A percentile compares a stretch with the other conserved stretches of the same genome.
phyloP scores from a whole-genome alignment of 2,888 invertebrate species.

The Globia sparganii region DNA sequence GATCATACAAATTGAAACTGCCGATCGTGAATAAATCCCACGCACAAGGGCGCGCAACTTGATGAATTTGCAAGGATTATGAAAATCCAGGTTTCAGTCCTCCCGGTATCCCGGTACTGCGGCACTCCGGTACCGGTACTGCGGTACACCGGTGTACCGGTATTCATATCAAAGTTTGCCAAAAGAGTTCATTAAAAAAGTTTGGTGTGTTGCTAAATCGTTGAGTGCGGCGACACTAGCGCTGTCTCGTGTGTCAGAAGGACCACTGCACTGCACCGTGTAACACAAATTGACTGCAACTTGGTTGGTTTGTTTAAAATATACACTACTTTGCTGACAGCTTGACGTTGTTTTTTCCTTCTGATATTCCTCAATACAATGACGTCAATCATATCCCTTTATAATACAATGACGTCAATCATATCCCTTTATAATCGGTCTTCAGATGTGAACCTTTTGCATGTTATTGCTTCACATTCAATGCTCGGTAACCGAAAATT shows the following conservation, averaged over 20 bases:
- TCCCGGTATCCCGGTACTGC: conserved; percentile 2
- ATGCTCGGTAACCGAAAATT: conserved; percentile 57
- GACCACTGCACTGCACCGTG: not conserved
- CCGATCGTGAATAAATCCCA: conserved; percentile 56
- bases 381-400: not conserved
- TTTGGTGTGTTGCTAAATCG: conserved; percentile 56
- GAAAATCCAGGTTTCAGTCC: conserved; percentile 55
- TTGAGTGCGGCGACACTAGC: conserved; percentile 13
- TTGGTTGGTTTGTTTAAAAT: not conserved
- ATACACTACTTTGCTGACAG: not conserved
- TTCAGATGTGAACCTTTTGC: conserved; percentile 30
- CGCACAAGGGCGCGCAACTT: conserved; percentile 49
- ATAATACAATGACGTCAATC: not conserved
- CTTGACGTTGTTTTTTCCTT: too few relatives aligned
- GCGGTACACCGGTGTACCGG: not conserved
- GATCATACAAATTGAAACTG: conserved; percentile 62
- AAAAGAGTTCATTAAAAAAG: conserved; percentile 68
- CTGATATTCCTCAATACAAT: not conserved
- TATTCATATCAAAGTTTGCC: conserved; percentile 53
- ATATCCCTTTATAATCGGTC: not conserved
- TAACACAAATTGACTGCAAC: not conserved
- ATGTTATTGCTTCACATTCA: not conserved
- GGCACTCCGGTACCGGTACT: conserved; percentile 2
- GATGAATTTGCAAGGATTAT: conserved; percentile 58
- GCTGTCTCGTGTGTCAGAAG: conserved; percentile 11